Conservation (phyloP, 2,113 vertebrate genomes). For the Sisor rabdophorus region DNA sequence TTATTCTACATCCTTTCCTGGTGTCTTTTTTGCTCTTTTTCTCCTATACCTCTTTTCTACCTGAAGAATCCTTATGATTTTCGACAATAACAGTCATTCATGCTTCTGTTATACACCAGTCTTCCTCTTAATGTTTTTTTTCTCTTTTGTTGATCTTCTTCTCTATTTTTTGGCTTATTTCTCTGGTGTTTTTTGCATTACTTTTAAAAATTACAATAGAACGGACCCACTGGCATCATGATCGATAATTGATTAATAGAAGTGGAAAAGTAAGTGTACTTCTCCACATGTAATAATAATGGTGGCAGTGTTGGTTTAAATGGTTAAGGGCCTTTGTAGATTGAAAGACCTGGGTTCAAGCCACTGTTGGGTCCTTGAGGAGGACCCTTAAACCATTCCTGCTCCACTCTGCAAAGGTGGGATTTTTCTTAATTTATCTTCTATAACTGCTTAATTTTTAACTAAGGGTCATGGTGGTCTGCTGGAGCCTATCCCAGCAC, state of each 20-base stretch:
- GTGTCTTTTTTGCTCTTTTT: constrained; percentile 18
- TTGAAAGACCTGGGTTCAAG: no score
- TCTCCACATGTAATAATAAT: constrained; percentile 28
- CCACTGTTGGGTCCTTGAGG: no score
- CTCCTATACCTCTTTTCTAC: constrained; percentile 14
- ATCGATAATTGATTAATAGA: constrained; percentile 26
- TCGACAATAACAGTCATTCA: constrained; percentile 50
- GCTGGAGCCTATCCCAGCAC: no score
- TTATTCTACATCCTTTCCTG: constrained; percentile 46
- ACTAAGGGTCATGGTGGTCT: no score
- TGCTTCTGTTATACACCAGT: constrained; percentile 48
- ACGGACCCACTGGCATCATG: constrained; percentile 14
- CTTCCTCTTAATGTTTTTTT: constrained; percentile 50
- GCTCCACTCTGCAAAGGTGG: no score
- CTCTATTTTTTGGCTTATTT: constrained; percentile 39
- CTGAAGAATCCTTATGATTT: constrained; percentile 30
- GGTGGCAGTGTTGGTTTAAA: no score
- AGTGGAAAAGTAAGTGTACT: constrained; percentile 39
- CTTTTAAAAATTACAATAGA: constrained; percentile 45
- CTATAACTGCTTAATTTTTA: no score
- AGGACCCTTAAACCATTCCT: no score
- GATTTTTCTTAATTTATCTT: no score
- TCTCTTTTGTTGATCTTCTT: constrained; percentile 51
- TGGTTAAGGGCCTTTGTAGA: not conserved
- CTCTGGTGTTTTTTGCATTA: constrained; percentile 10